These are phyloP conservation scores for Melanostigma gelatinosum DNA, from an alignment of 2,113 vertebrate species.

Conservation along the genomic window DNA sequence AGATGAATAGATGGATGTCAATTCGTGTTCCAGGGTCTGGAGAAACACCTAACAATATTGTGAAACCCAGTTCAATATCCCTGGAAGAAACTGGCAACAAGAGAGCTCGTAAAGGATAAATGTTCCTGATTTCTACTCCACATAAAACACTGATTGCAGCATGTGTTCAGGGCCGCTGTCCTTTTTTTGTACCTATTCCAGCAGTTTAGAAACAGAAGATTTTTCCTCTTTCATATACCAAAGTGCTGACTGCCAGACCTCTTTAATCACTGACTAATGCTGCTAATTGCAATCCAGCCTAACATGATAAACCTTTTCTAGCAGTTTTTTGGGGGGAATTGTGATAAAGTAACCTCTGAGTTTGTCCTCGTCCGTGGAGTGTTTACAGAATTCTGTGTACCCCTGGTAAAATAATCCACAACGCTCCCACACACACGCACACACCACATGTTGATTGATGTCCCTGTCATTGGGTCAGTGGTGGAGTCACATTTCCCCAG, in stretches of 20 bases:
- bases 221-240: neutral
- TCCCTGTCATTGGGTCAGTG: constrained; percentile 61
- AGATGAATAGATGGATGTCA: neutral
- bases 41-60: constrained; percentile 10
- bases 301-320: constrained; percentile 6
- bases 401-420: constrained; percentile 24
- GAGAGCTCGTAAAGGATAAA: neutral
- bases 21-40: constrained; percentile 16
- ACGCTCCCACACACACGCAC: constrained; percentile 4
- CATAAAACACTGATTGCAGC: neutral
- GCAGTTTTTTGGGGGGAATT: neutral
- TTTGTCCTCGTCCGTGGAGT: constrained; percentile 32
- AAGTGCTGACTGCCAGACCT: constrained; percentile 11
- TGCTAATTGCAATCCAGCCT: constrained; percentile 17
- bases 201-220: neutral
- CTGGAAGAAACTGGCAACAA: constrained; percentile 13
- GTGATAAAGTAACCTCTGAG: constrained; percentile 4
- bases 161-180: neutral
- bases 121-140: neutral
- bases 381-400: constrained; percentile 19
- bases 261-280: constrained; percentile 10
- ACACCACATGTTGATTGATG: constrained; percentile 70
- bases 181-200: neutral
- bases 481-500: constrained; percentile 71
- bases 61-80: constrained; percentile 34